Conservation (phyloP, 2,113 vertebrate genomes). For the Sarotherodon lohbergeri region DNA sequence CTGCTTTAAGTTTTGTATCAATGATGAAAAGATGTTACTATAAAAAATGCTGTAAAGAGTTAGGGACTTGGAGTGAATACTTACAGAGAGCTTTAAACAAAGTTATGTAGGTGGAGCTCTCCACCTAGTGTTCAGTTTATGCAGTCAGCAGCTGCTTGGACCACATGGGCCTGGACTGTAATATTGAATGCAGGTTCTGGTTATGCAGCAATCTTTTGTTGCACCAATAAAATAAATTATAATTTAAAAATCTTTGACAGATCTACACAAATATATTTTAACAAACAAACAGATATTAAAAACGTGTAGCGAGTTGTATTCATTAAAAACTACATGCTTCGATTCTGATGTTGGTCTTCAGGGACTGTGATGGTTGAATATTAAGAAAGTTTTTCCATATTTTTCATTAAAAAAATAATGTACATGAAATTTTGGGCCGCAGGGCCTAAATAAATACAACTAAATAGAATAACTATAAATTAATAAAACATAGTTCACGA, state of each 20-base stretch:
- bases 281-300: background rate
- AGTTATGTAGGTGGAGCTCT: conserved; percentile 66
- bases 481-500: background rate
- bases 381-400: background rate
- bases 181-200: background rate
- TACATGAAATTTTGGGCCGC: background rate
- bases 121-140: conserved; percentile 79
- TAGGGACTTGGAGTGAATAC: background rate
- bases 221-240: background rate
- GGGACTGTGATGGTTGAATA: background rate
- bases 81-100: background rate
- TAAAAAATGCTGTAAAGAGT: background rate
- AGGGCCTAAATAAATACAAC: background rate
- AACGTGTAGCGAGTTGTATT: background rate
- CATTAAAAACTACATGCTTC: background rate
- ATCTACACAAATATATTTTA: background rate
- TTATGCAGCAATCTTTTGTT: background rate
- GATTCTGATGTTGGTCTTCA: background rate
- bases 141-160: background rate
- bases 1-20: background rate
- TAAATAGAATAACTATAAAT: background rate
- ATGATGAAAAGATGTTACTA: background rate
- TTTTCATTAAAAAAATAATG: accelerated
- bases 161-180: background rate
- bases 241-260: background rate